Evolutionary conservation across 2,797 vertebrate species (phyloP).

Genomic region (Psittacula echo): DNA sequence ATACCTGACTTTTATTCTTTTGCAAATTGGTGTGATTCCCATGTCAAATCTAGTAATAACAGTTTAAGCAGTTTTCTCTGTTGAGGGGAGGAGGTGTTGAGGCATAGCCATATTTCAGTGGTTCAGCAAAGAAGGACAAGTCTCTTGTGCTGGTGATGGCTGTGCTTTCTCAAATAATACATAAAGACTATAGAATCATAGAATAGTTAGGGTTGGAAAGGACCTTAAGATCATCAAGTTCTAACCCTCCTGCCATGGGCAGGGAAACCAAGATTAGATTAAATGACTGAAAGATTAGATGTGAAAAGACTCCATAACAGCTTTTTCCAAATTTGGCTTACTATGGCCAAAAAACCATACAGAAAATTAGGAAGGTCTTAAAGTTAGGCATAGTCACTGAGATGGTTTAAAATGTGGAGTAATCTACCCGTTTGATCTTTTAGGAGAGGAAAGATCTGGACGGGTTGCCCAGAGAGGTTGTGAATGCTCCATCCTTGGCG

Average conservation of each 20-base stretch:
- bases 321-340: background rate
- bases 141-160: background rate
- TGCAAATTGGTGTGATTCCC: background rate
- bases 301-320: background rate
- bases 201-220: background rate
- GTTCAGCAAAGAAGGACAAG: background rate
- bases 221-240: background rate
- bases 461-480: too few relatives aligned
- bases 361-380: background rate
- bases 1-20: background rate
- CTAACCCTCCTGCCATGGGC: background rate
- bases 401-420: background rate
- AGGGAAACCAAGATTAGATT: background rate
- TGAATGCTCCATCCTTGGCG: too few relatives aligned
- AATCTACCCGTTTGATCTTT: background rate
- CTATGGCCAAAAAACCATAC: background rate
- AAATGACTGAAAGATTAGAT: background rate
- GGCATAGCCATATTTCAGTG: background rate
- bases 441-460: background rate
- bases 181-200: background rate
- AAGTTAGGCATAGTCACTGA: background rate
- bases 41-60: background rate
- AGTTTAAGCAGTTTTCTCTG: background rate
- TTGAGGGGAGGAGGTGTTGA: background rate
- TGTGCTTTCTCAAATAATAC: background rate